These are phyloP conservation scores for Shargacucullia verbasci DNA, from an alignment of 2,888 invertebrate genomes.

Conservation along the genomic window DNA sequence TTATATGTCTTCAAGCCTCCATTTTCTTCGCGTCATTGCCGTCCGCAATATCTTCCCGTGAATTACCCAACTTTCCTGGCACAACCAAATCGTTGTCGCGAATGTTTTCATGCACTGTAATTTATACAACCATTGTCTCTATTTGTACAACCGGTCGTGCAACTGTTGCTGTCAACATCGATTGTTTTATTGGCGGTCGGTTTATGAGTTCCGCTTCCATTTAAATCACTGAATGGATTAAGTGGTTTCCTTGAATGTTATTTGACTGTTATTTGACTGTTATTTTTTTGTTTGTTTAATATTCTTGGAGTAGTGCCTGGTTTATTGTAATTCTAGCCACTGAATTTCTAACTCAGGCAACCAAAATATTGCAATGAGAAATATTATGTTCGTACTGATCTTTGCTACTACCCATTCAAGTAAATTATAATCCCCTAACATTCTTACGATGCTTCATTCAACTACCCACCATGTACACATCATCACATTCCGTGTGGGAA, in stretches of 20 bases:
- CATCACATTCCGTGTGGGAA: too few relatives aligned
- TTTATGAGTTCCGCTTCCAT: constrained; percentile 45
- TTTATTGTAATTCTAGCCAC: too few relatives aligned
- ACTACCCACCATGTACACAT: too few relatives aligned
- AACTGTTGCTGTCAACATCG: constrained; percentile 67
- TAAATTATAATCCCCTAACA: too few relatives aligned
- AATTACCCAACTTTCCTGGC: constrained; percentile 66
- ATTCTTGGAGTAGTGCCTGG: background rate
- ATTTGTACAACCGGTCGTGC: constrained; percentile 57
- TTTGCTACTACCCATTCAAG: too few relatives aligned
- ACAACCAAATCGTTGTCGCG: constrained; percentile 66
- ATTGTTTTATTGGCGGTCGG: constrained; percentile 50
- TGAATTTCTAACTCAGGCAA: too few relatives aligned
- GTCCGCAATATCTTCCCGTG: constrained; percentile 9
- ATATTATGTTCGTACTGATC: too few relatives aligned
- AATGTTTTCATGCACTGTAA: constrained; percentile 71
- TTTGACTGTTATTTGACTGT: too few relatives aligned
- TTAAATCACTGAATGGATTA: constrained; percentile 44
- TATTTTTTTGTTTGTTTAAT: constrained; percentile 22
- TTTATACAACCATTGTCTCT: constrained; percentile 69
- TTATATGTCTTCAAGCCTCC: too few relatives aligned
- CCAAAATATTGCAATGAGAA: too few relatives aligned
- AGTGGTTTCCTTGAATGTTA: constrained; percentile 19
- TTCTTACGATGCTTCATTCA: too few relatives aligned
- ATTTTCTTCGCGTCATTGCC: background rate